Conservation (phyloP, 2,888 invertebrate species). For the Spilarctia lutea region DNA sequence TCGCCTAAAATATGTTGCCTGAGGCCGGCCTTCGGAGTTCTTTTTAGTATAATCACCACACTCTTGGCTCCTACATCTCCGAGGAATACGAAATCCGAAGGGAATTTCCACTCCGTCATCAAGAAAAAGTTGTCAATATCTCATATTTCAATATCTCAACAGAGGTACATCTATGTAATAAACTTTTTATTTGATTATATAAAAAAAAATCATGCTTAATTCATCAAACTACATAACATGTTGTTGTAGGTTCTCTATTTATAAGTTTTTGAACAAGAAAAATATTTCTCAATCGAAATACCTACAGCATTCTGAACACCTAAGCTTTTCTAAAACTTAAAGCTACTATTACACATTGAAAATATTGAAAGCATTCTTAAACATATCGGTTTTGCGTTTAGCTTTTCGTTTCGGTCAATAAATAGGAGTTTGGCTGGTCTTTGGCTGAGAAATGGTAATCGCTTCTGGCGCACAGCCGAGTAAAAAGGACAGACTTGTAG, state of each 20-base stretch:
- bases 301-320: neutral
- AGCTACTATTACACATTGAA: conserved; percentile 5
- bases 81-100: too few relatives aligned
- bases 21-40: too few relatives aligned
- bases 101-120: too few relatives aligned
- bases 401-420: conserved; percentile 27
- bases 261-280: neutral
- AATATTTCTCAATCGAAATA: neutral
- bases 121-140: neutral
- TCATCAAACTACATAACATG: neutral
- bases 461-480: conserved; percentile 44
- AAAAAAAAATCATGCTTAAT: neutral
- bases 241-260: neutral
- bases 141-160: neutral
- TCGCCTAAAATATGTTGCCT: too few relatives aligned
- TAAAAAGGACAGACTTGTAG: conserved; percentile 29
- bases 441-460: conserved; percentile 36
- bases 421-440: conserved; percentile 29
- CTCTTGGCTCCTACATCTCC: too few relatives aligned
- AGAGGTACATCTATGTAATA: neutral
- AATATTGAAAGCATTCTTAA: conserved; percentile 12
- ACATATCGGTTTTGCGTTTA: conserved; percentile 18
- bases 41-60: too few relatives aligned
- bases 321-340: neutral
- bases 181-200: neutral